These are phyloP conservation scores for Protomyctophum bolini DNA, from an alignment of 2,113 vertebrate genomes.

Conservation along the genomic window DNA sequence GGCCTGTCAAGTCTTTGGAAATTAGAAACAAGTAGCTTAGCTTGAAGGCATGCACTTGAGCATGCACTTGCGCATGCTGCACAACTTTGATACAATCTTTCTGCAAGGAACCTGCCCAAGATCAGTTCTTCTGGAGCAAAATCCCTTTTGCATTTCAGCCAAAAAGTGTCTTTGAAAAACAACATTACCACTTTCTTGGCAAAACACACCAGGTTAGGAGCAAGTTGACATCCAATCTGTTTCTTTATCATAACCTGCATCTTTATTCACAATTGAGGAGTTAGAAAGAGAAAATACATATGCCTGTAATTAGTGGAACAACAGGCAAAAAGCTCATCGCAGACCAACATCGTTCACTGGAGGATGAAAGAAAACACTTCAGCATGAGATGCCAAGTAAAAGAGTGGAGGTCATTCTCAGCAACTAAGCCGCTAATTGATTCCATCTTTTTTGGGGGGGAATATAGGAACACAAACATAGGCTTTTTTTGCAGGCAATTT, in stretches of 20 bases:
- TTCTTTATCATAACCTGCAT: constrained; percentile 69
- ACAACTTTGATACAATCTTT: constrained; percentile 48
- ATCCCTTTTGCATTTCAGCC: constrained; percentile 58
- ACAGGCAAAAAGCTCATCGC: constrained; percentile 68
- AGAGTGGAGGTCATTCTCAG: constrained; percentile 45
- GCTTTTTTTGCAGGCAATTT: constrained; percentile 7
- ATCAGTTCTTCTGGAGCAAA: constrained; percentile 57
- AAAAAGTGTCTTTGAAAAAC: constrained; percentile 58
- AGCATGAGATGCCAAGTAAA: constrained; percentile 50
- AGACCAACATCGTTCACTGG: constrained; percentile 62
- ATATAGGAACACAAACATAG: constrained; percentile 51
- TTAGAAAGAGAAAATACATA: constrained; percentile 62
- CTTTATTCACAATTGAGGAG: constrained; percentile 66
- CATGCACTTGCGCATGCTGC: constrained; percentile 31
- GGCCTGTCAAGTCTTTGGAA: constrained; percentile 19
- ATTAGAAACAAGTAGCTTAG: constrained; percentile 33
- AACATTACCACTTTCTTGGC: constrained; percentile 71
- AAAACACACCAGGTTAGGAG: constrained; percentile 66
- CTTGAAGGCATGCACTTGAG: constrained; percentile 36
- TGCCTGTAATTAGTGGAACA: constrained; percentile 72
- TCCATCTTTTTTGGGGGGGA: constrained; percentile 49
- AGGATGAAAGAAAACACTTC: constrained; percentile 67
- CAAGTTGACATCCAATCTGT: constrained; percentile 73
- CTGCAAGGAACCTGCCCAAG: constrained; percentile 58
- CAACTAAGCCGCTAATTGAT: constrained; percentile 59